phyloP scores from a whole-genome alignment of 2,888 invertebrate species.

The Synergus gifuensis region DNA sequence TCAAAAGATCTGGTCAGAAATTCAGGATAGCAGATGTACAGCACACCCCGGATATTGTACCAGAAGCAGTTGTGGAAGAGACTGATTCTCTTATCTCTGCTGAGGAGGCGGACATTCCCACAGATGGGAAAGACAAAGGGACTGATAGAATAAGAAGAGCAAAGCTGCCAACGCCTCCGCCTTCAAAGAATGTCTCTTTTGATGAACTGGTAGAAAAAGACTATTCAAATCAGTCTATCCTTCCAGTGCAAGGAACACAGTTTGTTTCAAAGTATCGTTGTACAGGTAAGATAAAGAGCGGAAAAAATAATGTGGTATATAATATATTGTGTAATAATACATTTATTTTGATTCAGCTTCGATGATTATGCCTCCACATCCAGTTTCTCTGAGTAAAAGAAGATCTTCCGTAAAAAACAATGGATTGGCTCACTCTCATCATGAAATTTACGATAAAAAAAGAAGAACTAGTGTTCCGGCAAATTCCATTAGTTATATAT shows the following conservation, averaged over 20 bases:
- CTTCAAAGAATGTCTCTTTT: conserved; percentile 75
- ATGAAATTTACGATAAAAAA: conserved; percentile 74
- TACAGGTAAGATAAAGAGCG: background rate
- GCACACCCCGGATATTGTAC: background rate
- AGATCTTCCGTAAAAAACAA: conserved; percentile 73
- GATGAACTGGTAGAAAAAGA: conserved; percentile 71
- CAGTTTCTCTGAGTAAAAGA: conserved; percentile 62
- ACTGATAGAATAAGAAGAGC: conserved; percentile 57
- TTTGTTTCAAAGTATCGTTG: conserved; percentile 64
- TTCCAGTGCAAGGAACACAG: conserved; percentile 72
- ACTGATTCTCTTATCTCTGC: background rate
- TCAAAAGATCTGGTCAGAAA: background rate
- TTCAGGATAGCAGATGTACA: background rate
- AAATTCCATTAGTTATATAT: conserved; percentile 74
- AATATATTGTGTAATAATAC: no score
- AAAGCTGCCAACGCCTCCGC: conserved; percentile 74
- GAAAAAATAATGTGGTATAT: background rate
- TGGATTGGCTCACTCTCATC: conserved; percentile 71
- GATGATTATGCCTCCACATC: conserved; percentile 48
- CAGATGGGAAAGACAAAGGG: conserved; percentile 13
- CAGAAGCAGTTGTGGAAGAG: conserved; percentile 7
- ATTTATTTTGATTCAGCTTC: conserved; percentile 45
- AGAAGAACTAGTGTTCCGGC: conserved; percentile 58
- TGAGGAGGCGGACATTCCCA: background rate
- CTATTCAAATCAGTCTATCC: conserved; percentile 71